Evolutionary conservation across 2,113 vertebrate genomes (phyloP).

Genomic region (Seriola dumerili): DNA sequence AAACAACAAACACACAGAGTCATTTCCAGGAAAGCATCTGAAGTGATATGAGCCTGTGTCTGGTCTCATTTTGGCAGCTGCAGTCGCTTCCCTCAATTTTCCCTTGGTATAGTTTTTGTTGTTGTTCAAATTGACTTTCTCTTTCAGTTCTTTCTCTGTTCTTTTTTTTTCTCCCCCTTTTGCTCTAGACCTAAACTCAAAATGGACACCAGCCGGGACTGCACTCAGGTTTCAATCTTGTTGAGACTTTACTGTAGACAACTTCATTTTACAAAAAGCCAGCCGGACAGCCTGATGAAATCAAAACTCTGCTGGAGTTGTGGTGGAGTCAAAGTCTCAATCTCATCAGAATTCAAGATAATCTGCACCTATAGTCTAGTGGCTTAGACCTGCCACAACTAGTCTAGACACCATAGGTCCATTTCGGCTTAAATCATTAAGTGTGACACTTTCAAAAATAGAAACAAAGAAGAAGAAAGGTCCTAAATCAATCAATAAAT

Average conservation of each 20-base stretch:
- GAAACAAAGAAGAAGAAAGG: not conserved
- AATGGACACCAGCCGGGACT: conserved; percentile 13
- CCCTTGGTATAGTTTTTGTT: conserved; percentile 18
- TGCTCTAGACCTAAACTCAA: conserved; percentile 32
- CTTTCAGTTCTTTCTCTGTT: not conserved
- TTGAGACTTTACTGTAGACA: not conserved
- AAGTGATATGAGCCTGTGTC: conserved; percentile 1
- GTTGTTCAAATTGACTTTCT: conserved; percentile 37
- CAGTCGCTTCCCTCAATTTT: conserved; percentile 20
- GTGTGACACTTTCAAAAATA: not conserved
- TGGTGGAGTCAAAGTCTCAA: not conserved
- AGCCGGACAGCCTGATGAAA: not conserved
- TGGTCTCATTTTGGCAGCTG: conserved; percentile 23
- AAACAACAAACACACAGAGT: conserved; percentile 32
- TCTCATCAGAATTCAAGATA: not conserved
- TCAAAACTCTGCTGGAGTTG: not conserved
- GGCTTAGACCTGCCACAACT: not conserved
- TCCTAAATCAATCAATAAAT: not conserved
- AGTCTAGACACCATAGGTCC: not conserved
- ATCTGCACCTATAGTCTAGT: not conserved
- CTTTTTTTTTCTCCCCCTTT: not conserved
- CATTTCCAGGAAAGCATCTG: not conserved
- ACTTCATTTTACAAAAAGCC: conserved; percentile 4
- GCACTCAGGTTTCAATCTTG: conserved; percentile 22
- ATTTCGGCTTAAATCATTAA: not conserved